Percentiles rank a stretch among this genome's conserved stretches.
Evolutionary conservation across 2,797 vertebrate species (phyloP).

Genomic region (Pipistrellus pygmaeus): DNA sequence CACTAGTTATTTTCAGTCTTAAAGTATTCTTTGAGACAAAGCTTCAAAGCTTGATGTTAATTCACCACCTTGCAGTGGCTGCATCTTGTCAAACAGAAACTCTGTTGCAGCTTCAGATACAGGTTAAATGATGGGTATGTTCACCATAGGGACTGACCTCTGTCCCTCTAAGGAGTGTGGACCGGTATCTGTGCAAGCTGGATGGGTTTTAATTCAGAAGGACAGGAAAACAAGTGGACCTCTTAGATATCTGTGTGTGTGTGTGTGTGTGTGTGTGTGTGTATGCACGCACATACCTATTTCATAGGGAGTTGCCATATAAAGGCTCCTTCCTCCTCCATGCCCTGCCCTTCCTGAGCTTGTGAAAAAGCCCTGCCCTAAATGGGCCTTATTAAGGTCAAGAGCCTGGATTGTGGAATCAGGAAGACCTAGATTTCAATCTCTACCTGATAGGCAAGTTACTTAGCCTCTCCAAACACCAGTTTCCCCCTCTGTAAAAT

Average conservation of each 20-base stretch:
- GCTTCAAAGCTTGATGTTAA: slow-evolving; percentile 40
- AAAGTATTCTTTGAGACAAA: slow-evolving; percentile 46
- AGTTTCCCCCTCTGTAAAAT: not conserved
- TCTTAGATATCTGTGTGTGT: not conserved
- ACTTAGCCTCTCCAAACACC: not conserved
- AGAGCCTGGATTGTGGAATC: not conserved
- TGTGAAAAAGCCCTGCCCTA: not conserved
- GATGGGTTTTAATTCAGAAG: not conserved
- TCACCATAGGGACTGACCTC: not conserved
- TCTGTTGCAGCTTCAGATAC: not conserved
- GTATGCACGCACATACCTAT: not conserved
- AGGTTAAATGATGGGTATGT: not conserved
- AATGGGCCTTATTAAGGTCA: not conserved
- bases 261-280: too few relatives aligned
- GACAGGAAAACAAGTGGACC: not conserved
- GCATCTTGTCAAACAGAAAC: not conserved
- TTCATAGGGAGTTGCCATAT: not conserved
- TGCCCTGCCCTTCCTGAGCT: not conserved
- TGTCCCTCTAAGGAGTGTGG: not conserved
- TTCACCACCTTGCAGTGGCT: not conserved
- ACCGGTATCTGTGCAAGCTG: not conserved
- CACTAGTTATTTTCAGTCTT: slow-evolving; percentile 42
- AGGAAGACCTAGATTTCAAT: not conserved
- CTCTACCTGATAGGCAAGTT: not conserved
- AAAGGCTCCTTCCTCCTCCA: not conserved